Evolutionary conservation across 2,797 vertebrate species (phyloP).

Genomic region (Setipinna tenuifilis): DNA sequence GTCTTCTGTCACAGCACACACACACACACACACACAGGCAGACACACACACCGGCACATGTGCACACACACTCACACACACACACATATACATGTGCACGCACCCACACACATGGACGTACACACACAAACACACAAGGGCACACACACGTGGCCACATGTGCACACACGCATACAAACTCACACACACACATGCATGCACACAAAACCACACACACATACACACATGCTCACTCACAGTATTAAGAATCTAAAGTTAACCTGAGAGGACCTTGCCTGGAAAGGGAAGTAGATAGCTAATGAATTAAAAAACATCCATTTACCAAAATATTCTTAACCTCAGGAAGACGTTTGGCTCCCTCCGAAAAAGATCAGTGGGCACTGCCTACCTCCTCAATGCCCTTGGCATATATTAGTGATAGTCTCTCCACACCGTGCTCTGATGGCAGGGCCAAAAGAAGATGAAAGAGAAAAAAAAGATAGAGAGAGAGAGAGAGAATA

Average conservation of each 20-base stretch:
- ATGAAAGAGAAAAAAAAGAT: not conserved
- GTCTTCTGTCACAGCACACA: constrained; percentile 74
- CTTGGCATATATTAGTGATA: constrained; percentile 27
- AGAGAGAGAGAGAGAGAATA: not conserved
- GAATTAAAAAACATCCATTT: not conserved
- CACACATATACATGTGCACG: not conserved
- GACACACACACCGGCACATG: not conserved
- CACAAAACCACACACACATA: not conserved
- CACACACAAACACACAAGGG: not conserved
- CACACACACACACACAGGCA: constrained; percentile 24
- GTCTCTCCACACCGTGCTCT: constrained; percentile 18
- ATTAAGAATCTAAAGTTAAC: not conserved
- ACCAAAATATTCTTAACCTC: not conserved
- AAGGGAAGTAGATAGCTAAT: constrained; percentile 33
- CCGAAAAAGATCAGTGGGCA: not conserved
- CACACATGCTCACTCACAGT: not conserved
- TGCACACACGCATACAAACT: not conserved
- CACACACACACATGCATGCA: not conserved
- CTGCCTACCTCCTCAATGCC: constrained; percentile 9
- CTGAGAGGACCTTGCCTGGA: constrained; percentile 32
- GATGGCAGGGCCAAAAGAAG: not conserved
- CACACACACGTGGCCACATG: not conserved
- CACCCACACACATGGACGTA: not conserved
- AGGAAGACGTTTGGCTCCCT: constrained; percentile 38
- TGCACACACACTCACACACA: not conserved